A percentile compares a stretch with the other conserved stretches of the same genome.
Conservation (phyloP, 2,888 invertebrate genomes). For the Operophtera brumata region DNA sequence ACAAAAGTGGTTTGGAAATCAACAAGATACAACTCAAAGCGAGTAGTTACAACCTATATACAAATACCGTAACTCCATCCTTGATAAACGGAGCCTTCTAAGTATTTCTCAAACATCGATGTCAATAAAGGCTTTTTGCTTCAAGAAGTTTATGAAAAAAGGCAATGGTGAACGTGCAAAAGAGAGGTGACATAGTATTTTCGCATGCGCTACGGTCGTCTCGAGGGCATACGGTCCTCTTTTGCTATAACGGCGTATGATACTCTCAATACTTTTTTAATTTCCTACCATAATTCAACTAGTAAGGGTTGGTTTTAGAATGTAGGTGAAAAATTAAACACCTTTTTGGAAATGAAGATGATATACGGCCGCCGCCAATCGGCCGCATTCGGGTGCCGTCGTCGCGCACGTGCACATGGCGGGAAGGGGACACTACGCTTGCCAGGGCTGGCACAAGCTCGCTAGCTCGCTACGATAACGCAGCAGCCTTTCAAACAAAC, state of each 20-base stretch:
- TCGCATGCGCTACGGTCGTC: slow-evolving; percentile 72
- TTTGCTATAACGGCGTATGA: slow-evolving; percentile 34
- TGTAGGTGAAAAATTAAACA: slow-evolving; percentile 6
- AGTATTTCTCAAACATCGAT: slow-evolving; percentile 43
- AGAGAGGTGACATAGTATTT: slow-evolving; percentile 44
- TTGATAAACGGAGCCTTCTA: slow-evolving; percentile 33
- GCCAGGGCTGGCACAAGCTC: slow-evolving; percentile 39
- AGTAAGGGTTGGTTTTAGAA: slow-evolving; percentile 10
- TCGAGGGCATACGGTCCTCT: slow-evolving; percentile 59
- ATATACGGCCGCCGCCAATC: slow-evolving; percentile 52
- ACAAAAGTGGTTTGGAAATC: slow-evolving; percentile 72
- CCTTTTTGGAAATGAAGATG: slow-evolving; percentile 38
- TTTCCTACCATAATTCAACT: accelerated
- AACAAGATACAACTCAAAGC: slow-evolving; percentile 66
- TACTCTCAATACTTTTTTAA: slow-evolving; percentile 6
- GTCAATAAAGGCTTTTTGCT: not conserved
- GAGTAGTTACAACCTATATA: slow-evolving; percentile 64
- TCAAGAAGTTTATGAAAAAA: slow-evolving; percentile 25
- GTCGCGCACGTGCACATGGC: slow-evolving; percentile 68
- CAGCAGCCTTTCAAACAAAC: slow-evolving; percentile 31
- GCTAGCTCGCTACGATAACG: slow-evolving; percentile 41
- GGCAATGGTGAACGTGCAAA: slow-evolving; percentile 45
- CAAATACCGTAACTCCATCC: slow-evolving; percentile 53
- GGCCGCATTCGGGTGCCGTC: slow-evolving; percentile 70
- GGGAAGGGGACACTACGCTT: slow-evolving; percentile 54